phyloP scores from a whole-genome alignment of 1,140 invertebrate species.

The Gryon sp. region DNA sequence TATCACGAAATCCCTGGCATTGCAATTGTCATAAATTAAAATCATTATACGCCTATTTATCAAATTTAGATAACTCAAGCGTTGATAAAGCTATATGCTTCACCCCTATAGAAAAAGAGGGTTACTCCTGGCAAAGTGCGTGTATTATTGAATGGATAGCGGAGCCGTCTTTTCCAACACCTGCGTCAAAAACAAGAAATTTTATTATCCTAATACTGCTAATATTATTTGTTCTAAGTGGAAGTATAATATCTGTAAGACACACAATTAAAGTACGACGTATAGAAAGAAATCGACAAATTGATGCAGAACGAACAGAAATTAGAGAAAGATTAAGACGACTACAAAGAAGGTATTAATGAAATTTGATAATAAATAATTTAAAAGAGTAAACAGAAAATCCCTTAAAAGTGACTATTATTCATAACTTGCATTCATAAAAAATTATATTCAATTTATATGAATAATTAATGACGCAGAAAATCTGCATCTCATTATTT shows the following conservation, averaged over 20 bases:
- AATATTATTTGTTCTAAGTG: constrained; percentile 78
- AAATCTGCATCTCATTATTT: no score
- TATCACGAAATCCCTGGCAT: constrained; percentile 86
- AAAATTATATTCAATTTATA: no score
- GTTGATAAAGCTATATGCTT: constrained; percentile 77
- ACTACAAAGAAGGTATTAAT: constrained; percentile 80
- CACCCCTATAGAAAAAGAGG: constrained; percentile 81
- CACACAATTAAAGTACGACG: constrained; percentile 81
- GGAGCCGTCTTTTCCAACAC: constrained; percentile 14
- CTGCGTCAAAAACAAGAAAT: constrained; percentile 57
- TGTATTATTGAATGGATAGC: constrained; percentile 82
- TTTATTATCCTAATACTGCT: constrained; percentile 77
- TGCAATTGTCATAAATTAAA: constrained; percentile 84
- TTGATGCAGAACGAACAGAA: constrained; percentile 79
- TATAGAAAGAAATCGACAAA: constrained; percentile 73
- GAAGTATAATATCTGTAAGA: constrained; percentile 77
- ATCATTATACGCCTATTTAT: constrained; percentile 82
- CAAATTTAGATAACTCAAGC: constrained; percentile 81
- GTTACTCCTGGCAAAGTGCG: constrained; percentile 83
- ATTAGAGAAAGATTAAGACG: constrained; percentile 81
- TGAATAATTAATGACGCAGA: no score
- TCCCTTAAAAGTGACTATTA: no score
- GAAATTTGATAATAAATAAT: neutral
- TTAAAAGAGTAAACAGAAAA: no score
- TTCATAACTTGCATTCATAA: no score